A percentile compares a stretch with the other conserved stretches of the same genome.
These are phyloP conservation scores for Dysmachus trigonus DNA, from an alignment of 2,888 invertebrate species.

Conservation along the genomic window DNA sequence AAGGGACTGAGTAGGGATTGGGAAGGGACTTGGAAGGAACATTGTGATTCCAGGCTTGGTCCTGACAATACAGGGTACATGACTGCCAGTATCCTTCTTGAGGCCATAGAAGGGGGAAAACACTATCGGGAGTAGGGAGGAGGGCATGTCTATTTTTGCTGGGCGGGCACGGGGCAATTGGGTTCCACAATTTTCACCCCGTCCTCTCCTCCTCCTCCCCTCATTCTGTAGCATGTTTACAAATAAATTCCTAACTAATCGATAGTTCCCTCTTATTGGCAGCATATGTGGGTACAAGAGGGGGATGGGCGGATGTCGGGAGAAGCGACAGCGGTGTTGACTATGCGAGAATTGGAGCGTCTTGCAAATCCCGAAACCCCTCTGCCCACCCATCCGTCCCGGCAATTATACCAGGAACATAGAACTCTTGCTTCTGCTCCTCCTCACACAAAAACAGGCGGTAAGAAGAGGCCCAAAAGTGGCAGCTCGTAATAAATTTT, in stretches of 20 bases:
- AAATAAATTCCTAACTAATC: constrained; percentile 31
- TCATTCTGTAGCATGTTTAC: background rate
- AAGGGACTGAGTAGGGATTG: too few species aligned
- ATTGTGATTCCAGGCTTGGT: constrained; percentile 10
- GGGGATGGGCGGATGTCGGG: background rate
- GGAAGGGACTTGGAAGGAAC: constrained; percentile 2
- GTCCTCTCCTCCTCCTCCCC: too few species aligned
- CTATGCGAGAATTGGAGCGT: background rate
- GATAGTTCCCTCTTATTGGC: constrained; percentile 13
- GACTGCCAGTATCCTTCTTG: background rate
- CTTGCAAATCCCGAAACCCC: background rate
- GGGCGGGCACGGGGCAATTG: background rate
- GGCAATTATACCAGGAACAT: background rate
- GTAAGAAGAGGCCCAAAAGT: background rate
- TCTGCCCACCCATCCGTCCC: background rate
- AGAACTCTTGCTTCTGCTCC: background rate
- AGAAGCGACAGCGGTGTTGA: background rate
- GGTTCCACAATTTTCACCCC: background rate
- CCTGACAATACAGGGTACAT: constrained; percentile 15
- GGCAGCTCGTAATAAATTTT: constrained; percentile 14
- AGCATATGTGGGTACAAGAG: constrained; percentile 4
- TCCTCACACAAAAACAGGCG: background rate
- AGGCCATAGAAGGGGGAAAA: background rate
- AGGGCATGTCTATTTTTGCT: background rate
- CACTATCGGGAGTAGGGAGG: background rate